Evolutionary conservation across 2,888 invertebrate species (phyloP), one percentile per base, ranked within the genome.

Genomic region (Odiellus spinosus): DNA sequence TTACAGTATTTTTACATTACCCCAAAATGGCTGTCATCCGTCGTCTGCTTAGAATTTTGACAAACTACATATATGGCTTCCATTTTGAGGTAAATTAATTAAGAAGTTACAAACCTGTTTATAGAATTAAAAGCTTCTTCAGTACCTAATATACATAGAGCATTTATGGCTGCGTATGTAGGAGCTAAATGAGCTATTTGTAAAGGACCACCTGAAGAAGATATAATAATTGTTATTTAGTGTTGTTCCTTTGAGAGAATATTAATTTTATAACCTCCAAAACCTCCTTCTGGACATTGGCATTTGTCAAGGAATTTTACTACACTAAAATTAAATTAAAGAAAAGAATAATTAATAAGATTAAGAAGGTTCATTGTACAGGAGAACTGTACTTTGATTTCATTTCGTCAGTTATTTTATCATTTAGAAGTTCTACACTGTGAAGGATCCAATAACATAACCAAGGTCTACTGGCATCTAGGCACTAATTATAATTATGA

Each of bases 401-500:
- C 17, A 59, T 48, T 18, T 61, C 70, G 33, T 74, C 71, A 10
- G 74, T 69, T 47, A 83, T 67, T 48, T 71, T 69, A 53, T 75
- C 73, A 52, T 76, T 77, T 33, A 90, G 67, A 53, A 95, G 69
- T 63, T 83, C 79, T 34, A 96, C 71, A 4, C 87, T 77, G 69
- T 98, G 91, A 33, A 95, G 66, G 53, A 86, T 87, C 98, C 98
- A 99, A 64, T 93, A 99, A 59, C 88, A 80, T 51, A 96, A 71
- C 98, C 98, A 98, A 6, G 96, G 80, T 59, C 93, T 76, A 65
- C 93, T 95, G 10, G 88, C 83, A 73, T 98, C 96, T 55, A 98
- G 70, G 61, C 78, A 77, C 76, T 78, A 54, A 19, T 18, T 49
- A 44, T 14, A 33, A 42, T 17, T n/a, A n/a, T n/a, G n/a, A 38